A percentile compares a stretch with the other conserved stretches of the same genome.
These are phyloP conservation scores for Hofmannophila pseudospretella DNA, from an alignment of 2,888 invertebrate species.

Conservation along the genomic window DNA sequence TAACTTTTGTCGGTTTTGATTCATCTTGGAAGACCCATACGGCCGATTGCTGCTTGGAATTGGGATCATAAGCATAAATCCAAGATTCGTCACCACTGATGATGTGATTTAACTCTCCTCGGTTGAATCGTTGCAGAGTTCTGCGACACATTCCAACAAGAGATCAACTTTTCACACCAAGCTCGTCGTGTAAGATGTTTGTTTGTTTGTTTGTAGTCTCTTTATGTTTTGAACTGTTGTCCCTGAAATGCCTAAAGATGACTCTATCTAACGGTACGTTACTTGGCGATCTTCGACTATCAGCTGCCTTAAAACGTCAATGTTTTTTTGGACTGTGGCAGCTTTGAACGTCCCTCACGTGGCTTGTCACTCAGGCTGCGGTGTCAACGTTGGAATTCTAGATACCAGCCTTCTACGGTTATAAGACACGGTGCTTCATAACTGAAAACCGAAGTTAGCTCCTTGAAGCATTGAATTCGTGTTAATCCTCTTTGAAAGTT, in stretches of 20 bases:
- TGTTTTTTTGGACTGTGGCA: too few species aligned
- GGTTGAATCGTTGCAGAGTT: too few species aligned
- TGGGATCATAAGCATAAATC: too few species aligned
- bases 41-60: constrained; percentile 6
- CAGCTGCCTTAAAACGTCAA: background rate
- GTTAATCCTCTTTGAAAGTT: background rate
- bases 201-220: too few species aligned
- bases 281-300: constrained; percentile 15
- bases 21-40: constrained; percentile 8
- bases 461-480: too few species aligned
- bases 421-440: background rate
- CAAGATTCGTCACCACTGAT: too few species aligned
- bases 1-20: too few species aligned
- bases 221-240: too few species aligned
- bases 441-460: too few species aligned
- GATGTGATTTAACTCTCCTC: background rate
- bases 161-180: constrained; percentile 14
- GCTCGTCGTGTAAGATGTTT: constrained; percentile 17
- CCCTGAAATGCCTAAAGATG: too few species aligned
- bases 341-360: background rate
- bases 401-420: background rate
- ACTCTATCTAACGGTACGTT: too few species aligned
- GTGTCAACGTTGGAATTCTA: background rate
- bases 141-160: constrained; percentile 12
- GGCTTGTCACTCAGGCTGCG: background rate